A percentile compares a stretch with the other conserved stretches of the same genome.
These are phyloP conservation scores for Plumapathes pennacea DNA, from an alignment of 92 coral and sea anemone genomes.

Conservation along the genomic window DNA sequence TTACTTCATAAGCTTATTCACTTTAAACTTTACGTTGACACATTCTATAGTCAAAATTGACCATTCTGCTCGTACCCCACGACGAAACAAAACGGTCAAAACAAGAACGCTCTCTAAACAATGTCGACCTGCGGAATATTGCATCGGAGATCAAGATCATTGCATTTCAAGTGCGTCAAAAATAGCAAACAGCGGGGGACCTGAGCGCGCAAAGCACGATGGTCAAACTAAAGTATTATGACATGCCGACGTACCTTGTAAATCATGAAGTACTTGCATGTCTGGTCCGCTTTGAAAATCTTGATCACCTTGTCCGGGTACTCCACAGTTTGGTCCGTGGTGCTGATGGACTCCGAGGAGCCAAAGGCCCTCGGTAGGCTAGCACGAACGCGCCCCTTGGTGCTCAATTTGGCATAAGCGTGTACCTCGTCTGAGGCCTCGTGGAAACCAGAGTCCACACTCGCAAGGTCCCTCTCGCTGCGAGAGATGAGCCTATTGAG, in stretches of 20 bases:
- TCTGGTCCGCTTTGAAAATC: slow-evolving; percentile 90
- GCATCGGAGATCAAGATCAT: no score
- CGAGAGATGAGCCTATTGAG: slow-evolving; percentile 63
- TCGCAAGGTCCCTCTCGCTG: slow-evolving; percentile 79
- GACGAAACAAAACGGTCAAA: no score
- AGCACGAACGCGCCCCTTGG: slow-evolving; percentile 52
- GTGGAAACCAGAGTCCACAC: slow-evolving; percentile 65
- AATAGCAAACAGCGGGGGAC: no score
- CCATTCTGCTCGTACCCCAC: no score
- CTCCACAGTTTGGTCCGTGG: slow-evolving; percentile 62
- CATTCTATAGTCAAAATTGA: no score
- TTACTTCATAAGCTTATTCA: no score
- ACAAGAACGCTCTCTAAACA: no score
- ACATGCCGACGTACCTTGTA: slow-evolving; percentile 73
- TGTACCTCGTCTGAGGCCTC: slow-evolving; percentile 73
- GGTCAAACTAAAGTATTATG: no score
- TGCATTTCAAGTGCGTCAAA: no score
- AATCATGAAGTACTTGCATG: slow-evolving; percentile 87
- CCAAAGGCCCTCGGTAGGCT: slow-evolving; percentile 79
- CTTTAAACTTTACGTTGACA: no score
- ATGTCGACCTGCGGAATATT: no score
- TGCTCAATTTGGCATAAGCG: slow-evolving; percentile 62
- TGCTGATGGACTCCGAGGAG: slow-evolving; percentile 67
- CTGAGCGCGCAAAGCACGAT: no score
- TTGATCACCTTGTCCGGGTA: slow-evolving; percentile 88